These are phyloP conservation scores for Thysanoteuthis rhombus DNA, from an alignment of 2,888 invertebrate species.

Conservation along the genomic window DNA sequence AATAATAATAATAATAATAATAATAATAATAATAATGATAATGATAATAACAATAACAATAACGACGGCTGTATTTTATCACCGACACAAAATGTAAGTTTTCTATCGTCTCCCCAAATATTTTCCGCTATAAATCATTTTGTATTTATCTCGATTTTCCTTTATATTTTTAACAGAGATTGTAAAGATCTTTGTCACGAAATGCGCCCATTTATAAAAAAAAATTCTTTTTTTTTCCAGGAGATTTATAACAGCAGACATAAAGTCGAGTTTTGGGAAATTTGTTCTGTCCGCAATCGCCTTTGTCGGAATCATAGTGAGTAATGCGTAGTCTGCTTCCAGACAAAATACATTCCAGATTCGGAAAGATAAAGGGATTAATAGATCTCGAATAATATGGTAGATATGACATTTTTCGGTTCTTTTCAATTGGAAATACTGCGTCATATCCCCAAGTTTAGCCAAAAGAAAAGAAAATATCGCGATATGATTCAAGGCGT, in stretches of 20 bases:
- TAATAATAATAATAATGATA: not conserved
- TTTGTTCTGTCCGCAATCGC: not conserved
- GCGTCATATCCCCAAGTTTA: not conserved
- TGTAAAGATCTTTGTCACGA: not conserved
- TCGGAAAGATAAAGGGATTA: not conserved
- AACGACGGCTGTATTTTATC: not conserved
- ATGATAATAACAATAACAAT: not conserved
- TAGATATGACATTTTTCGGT: not conserved
- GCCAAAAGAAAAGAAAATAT: not conserved
- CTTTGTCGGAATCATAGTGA: not conserved
- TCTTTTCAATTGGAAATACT: not conserved
- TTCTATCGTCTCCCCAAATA: not conserved
- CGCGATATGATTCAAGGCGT: not conserved
- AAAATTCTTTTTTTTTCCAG: not conserved
- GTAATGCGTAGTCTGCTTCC: not conserved
- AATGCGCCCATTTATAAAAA: not conserved
- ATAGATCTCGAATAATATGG: not conserved
- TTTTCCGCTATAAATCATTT: not conserved
- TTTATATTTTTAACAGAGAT: not conserved
- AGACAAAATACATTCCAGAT: not conserved
- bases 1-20: not conserved
- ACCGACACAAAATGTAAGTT: not conserved
- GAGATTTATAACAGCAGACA: not conserved
- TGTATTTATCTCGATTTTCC: not conserved
- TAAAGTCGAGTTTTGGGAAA: not conserved